Evolutionary conservation across 30 jellyfish, hydroid and myxozoan genomes (phyloP).

Genomic region (Hydra vulgaris): DNA sequence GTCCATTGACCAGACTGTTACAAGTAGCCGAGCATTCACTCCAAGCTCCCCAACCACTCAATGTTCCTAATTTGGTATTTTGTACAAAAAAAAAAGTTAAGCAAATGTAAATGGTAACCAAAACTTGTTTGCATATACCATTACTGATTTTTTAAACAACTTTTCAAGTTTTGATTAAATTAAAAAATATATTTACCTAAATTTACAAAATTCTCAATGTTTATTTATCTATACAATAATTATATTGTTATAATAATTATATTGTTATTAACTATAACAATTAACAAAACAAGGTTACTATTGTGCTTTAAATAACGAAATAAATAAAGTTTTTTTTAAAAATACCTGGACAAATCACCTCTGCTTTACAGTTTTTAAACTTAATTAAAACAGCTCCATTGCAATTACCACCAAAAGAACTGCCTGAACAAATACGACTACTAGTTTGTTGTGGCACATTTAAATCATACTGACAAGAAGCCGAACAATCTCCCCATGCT

Average conservation of each 20-base stretch:
- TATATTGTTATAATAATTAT: too few relatives aligned
- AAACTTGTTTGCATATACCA: not conserved
- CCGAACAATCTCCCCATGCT: constrained; percentile 14
- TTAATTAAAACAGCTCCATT: not conserved
- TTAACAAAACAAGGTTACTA: not conserved
- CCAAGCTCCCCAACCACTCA: not conserved
- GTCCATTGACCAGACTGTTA: not conserved
- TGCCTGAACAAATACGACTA: not conserved
- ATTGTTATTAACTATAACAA: not conserved
- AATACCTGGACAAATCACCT: not conserved
- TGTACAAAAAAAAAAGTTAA: not conserved
- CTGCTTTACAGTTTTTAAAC: not conserved
- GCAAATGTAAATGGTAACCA: not conserved
- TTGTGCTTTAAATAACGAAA: not conserved
- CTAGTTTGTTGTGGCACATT: not conserved
- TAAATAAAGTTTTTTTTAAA: not conserved
- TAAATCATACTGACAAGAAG: not conserved
- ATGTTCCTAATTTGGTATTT: not conserved
- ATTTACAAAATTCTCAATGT: too few relatives aligned
- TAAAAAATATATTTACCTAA: too few relatives aligned
- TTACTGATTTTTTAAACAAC: not conserved
- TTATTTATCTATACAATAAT: too few relatives aligned
- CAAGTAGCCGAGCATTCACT: constrained; percentile 13
- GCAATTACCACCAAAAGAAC: not conserved
- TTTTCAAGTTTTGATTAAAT: too few relatives aligned